phyloP scores from a whole-genome alignment of 2,888 invertebrate genomes.

The Colletes collaris region DNA sequence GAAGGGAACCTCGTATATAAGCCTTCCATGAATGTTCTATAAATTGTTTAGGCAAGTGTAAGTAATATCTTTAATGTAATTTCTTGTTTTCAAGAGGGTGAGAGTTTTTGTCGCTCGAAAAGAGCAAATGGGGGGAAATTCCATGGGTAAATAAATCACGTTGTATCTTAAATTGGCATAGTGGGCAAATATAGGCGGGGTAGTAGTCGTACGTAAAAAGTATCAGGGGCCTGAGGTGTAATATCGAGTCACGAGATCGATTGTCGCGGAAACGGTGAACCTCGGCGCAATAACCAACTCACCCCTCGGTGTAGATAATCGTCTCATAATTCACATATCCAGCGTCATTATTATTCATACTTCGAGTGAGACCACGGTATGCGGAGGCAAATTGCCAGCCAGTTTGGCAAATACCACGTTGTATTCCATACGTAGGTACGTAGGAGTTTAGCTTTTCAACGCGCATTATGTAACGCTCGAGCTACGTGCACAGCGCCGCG shows the following conservation, averaged over 20 bases:
- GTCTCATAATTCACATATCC: conserved; percentile 71
- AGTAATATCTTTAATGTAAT: no score
- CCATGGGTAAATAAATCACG: conserved; percentile 56
- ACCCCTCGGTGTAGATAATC: conserved; percentile 61
- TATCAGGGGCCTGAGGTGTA: conserved; percentile 33
- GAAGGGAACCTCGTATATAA: conserved; percentile 3
- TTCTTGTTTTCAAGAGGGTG: no score
- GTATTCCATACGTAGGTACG: conserved; percentile 48
- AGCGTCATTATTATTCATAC: conserved; percentile 70
- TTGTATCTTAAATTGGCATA: conserved; percentile 42
- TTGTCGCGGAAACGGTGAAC: conserved; percentile 40
- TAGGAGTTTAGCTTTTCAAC: conserved; percentile 63
- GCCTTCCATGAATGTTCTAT: no score
- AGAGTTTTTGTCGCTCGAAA: background rate
- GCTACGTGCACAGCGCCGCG: conserved; percentile 22
- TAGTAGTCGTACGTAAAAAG: conserved; percentile 32
- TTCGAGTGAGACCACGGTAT: conserved; percentile 63
- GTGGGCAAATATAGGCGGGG: background rate
- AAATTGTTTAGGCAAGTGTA: no score
- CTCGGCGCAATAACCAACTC: conserved; percentile 62
- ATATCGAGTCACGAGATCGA: conserved; percentile 57
- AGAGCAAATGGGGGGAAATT: no score
- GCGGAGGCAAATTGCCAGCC: conserved; percentile 69
- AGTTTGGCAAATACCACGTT: conserved; percentile 53
- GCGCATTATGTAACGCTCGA: conserved; percentile 62